Evolutionary conservation across 2,888 invertebrate genomes (phyloP).

Genomic region (Deroplatys truncata): DNA sequence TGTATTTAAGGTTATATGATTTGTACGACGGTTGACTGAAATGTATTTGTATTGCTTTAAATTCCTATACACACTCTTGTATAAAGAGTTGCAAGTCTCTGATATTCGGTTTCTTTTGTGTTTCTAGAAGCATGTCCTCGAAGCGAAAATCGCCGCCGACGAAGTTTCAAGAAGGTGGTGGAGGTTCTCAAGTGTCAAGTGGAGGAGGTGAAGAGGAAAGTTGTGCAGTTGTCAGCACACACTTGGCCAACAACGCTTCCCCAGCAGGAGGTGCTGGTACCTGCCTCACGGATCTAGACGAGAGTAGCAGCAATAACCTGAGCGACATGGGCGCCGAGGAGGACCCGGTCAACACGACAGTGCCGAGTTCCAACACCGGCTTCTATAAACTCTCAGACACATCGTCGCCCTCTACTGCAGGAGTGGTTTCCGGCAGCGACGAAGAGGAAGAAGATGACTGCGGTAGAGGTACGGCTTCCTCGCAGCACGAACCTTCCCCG

Average conservation of each 20-base stretch:
- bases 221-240: slow-evolving; percentile 41
- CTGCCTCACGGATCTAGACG: slow-evolving; percentile 31
- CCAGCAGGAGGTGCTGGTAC: slow-evolving; percentile 30
- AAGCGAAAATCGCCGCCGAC: slow-evolving; percentile 95
- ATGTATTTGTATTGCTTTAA: no score
- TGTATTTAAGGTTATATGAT: no score
- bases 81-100: neutral
- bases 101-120: neutral
- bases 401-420: slow-evolving; percentile 42
- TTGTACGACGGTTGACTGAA: no score
- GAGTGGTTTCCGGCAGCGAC: slow-evolving; percentile 47
- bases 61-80: no score
- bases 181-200: slow-evolving; percentile 41
- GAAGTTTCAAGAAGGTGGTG: slow-evolving; percentile 78
- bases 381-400: slow-evolving; percentile 37
- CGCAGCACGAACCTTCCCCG: slow-evolving; percentile 41
- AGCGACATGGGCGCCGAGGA: slow-evolving; percentile 28
- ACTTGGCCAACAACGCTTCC: slow-evolving; percentile 40
- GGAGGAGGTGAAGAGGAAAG: slow-evolving; percentile 45
- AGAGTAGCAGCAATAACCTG: slow-evolving; percentile 32
- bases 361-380: slow-evolving; percentile 25
- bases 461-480: slow-evolving; percentile 27
- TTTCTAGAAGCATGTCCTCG: slow-evolving; percentile 87
- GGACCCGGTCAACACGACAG: slow-evolving; percentile 19
- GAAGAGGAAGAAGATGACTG: slow-evolving; percentile 42